phyloP scores from a whole-genome alignment of 2,888 invertebrate species.

The Pollenia amentaria region DNA sequence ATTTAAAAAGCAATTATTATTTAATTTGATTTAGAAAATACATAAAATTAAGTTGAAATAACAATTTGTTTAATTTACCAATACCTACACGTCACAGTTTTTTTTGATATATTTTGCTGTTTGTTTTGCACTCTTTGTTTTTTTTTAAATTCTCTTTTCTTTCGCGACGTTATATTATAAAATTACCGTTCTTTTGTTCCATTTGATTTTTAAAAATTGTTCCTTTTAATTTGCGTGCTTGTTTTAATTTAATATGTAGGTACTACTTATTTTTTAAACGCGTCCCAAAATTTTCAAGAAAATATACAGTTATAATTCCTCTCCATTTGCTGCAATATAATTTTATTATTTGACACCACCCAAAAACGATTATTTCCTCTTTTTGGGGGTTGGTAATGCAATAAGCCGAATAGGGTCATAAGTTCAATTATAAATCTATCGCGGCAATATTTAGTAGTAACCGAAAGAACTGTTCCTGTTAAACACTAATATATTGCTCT shows the following conservation, averaged over 20 bases:
- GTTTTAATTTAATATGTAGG: neutral
- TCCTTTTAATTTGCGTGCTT: constrained; percentile 3
- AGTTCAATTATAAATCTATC: neutral
- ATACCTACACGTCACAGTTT: constrained; percentile 46
- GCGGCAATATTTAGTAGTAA: constrained; percentile 13
- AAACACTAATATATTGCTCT: neutral
- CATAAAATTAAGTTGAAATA: constrained; percentile 16
- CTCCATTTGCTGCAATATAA: constrained; percentile 16
- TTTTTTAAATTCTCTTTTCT: constrained; percentile 20
- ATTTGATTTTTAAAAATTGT: constrained; percentile 19
- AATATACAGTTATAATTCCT: neutral
- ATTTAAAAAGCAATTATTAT: neutral
- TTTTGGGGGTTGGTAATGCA: constrained; percentile 37
- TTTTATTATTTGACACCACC: constrained; percentile 36
- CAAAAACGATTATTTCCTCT: constrained; percentile 29
- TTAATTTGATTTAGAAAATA: constrained; percentile 3
- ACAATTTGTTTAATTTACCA: constrained; percentile 22
- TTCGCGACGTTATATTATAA: constrained; percentile 33
- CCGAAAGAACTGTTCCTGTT: too few relatives aligned
- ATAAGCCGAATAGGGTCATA: too few relatives aligned
- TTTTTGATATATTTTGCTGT: neutral
- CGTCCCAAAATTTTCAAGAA: neutral
- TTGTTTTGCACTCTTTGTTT: constrained; percentile 29
- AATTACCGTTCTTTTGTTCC: constrained; percentile 18
- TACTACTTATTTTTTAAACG: neutral